Evolutionary conservation across 2,888 invertebrate species (phyloP).

Genomic region (Amphipyra berbera): DNA sequence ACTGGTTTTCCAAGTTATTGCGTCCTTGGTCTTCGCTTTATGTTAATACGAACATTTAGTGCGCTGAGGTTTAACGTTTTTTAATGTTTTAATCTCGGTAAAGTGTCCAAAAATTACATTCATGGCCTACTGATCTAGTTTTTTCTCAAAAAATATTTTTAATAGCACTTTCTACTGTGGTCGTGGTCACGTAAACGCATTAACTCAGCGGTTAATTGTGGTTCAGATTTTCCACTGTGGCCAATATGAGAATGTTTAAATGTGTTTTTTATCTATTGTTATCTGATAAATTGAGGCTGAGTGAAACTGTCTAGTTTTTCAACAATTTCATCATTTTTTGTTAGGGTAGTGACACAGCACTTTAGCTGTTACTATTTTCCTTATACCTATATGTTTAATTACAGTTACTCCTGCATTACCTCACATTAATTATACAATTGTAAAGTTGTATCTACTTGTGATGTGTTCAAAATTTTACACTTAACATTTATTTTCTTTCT

Average conservation of each 20-base stretch:
- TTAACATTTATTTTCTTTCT: no score
- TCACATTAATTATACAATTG: neutral
- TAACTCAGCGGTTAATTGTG: constrained; percentile 25
- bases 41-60: constrained; percentile 62
- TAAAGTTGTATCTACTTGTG: neutral
- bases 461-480: neutral
- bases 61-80: constrained; percentile 12
- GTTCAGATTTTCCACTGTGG: constrained; percentile 30
- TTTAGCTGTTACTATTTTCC: constrained; percentile 30
- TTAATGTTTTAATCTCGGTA: constrained; percentile 21
- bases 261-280: constrained; percentile 58
- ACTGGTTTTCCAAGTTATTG: constrained; percentile 76
- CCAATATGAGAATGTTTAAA: constrained; percentile 22
- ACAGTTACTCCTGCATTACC: neutral
- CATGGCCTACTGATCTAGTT: constrained; percentile 69
- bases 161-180: constrained; percentile 65
- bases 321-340: constrained; percentile 19
- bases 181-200: constrained; percentile 51
- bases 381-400: constrained; percentile 4
- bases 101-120: constrained; percentile 41
- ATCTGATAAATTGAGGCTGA: constrained; percentile 58
- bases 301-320: constrained; percentile 29
- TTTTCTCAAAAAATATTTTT: constrained; percentile 52
- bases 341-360: constrained; percentile 17
- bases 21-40: constrained; percentile 74